Conservation (phyloP, 2,888 invertebrate species). For the Heliconius charithonia region DNA sequence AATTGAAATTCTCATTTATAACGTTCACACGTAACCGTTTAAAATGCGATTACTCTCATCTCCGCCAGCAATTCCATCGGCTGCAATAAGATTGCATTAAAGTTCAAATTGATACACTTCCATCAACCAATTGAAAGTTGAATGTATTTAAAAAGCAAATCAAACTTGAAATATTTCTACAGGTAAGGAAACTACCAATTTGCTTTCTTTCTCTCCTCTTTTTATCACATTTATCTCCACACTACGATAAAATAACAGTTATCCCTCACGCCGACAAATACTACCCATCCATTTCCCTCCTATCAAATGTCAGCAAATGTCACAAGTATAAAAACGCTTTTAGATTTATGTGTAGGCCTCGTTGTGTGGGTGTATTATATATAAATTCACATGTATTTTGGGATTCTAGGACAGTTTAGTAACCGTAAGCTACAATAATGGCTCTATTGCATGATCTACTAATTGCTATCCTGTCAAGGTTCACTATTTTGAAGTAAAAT, state of each 20-base stretch:
- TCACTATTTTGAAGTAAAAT: not conserved
- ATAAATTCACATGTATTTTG: not conserved
- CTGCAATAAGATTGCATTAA: conserved; percentile 54
- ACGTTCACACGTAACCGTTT: conserved; percentile 49
- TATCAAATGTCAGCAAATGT: conserved; percentile 40
- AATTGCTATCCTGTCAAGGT: not conserved
- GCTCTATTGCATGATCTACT: not conserved
- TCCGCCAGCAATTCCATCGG: conserved; percentile 41
- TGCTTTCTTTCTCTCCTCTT: not conserved
- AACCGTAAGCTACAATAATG: not conserved
- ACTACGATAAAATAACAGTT: conserved; percentile 23
- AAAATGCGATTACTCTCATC: conserved; percentile 45
- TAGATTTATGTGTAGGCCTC: conserved; percentile 20
- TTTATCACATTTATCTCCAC: conserved; percentile 13
- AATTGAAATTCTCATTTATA: conserved; percentile 50
- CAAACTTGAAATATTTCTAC: conserved; percentile 24
- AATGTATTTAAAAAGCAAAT: conserved; percentile 30
- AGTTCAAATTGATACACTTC: conserved; percentile 43
- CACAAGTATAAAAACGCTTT: conserved; percentile 35
- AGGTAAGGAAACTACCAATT: conserved; percentile 29
- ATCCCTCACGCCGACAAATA: conserved; percentile 33
- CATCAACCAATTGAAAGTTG: conserved; percentile 32
- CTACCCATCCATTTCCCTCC: conserved; percentile 33
- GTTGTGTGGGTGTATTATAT: conserved; percentile 6
- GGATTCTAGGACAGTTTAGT: not conserved